phyloP scores from a whole-genome alignment of 2,113 vertebrate species.

The Excalfactoria chinensis region DNA sequence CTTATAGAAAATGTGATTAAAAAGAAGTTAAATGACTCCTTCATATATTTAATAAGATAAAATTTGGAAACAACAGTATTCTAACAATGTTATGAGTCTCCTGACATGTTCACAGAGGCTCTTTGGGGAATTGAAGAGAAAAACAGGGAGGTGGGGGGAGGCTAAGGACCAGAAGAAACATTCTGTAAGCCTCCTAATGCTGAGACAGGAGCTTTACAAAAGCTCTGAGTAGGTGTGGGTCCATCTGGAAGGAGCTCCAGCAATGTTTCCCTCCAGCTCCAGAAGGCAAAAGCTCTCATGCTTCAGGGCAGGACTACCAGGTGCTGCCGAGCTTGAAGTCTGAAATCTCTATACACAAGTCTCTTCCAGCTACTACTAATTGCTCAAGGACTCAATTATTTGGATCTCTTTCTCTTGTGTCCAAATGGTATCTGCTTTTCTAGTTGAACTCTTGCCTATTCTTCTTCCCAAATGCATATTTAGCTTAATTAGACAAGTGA shows the following conservation, averaged over 20 bases:
- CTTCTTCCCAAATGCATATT: neutral
- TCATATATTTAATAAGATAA: neutral
- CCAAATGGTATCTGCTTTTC: neutral
- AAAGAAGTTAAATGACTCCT: neutral
- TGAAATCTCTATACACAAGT: neutral
- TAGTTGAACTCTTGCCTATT: neutral
- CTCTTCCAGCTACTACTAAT: neutral
- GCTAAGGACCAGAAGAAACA: neutral
- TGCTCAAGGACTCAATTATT: neutral
- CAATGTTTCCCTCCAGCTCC: neutral
- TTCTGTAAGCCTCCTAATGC: neutral
- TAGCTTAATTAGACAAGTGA: slow-evolving; percentile 17
- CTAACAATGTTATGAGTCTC: neutral
- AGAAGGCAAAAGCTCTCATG: neutral
- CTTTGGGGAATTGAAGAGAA: neutral
- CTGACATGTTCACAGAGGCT: neutral
- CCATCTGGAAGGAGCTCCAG: neutral
- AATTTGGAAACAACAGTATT: neutral
- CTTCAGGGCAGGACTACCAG: neutral
- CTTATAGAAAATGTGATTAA: neutral
- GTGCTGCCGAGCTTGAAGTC: neutral
- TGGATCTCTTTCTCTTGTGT: neutral
- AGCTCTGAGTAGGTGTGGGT: neutral
- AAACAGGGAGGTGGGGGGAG: neutral
- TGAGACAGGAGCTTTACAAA: neutral